phyloP scores from a whole-genome alignment of 2,797 vertebrate genomes.

The Potorous gilbertii region DNA sequence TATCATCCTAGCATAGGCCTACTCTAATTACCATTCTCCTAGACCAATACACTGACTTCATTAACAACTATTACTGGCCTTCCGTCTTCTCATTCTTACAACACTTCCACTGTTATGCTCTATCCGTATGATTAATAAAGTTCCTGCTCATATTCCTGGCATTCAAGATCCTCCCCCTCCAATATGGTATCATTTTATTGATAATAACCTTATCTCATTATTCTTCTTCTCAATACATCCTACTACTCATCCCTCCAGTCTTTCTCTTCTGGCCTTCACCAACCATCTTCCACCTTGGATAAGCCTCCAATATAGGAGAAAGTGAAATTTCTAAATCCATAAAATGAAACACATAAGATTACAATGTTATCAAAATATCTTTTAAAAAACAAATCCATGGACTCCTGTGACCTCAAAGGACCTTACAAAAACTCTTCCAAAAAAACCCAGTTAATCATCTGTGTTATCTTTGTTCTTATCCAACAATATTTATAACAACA shows the following conservation, averaged over 20 bases:
- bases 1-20: background rate
- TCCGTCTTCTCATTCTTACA: too few species aligned
- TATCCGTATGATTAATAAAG: background rate
- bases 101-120: too few species aligned
- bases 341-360: background rate
- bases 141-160: background rate
- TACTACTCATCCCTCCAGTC: too few species aligned
- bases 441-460: constrained; percentile 12
- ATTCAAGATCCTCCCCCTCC: background rate
- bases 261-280: too few species aligned
- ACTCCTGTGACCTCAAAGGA: background rate
- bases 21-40: background rate
- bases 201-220: background rate
- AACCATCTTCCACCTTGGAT: too few species aligned
- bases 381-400: background rate
- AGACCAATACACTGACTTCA: background rate
- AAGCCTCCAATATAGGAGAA: too few species aligned
- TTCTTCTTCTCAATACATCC: too few species aligned
- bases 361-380: background rate
- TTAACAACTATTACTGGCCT: background rate
- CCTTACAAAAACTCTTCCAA: constrained; percentile 33
- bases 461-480: background rate
- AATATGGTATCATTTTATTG: background rate
- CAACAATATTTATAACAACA: constrained; percentile 29
- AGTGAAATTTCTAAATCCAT: background rate